Base-by-base conservation (phyloP, 1,140 invertebrate species). In the Drosophila azteca region DNA sequence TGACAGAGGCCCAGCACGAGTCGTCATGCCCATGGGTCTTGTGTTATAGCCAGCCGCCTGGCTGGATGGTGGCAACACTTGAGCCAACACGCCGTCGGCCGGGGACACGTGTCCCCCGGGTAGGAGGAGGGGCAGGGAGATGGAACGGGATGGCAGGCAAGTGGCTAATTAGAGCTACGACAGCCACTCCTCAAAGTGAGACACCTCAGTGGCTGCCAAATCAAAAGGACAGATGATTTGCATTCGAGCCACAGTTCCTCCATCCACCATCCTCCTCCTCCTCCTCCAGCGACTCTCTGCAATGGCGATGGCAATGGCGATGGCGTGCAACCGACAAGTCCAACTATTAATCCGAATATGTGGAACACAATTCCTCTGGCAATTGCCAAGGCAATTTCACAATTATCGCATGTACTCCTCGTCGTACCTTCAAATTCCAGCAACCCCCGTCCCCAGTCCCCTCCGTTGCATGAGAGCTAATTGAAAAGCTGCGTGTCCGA, bases 401-500 rank as follows among this genome's bases (percentile, higher is more conserved):
- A 75, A 76, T 66, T 76, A 76, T 80, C 67, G 59, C 59, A 77
- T 74, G 64, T 63, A 26, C 24, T 26, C 24, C 24, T 26, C 24
- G 24, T 26, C 24, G 24, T 26, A 61, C 35, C 52, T 73, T 63
- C 13, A 61, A 70, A 64, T 75, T 83, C 70, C 69, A 70, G 53
- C 31, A 59, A 63, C 57, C 68, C 72, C 72, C 73, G 69, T 61
- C 53, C 50, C 20, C 22, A 39, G 4, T n/a, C 26, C n/a, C 24
- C 24, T 11, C 8, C 9, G 22, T 63, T 29, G 50, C 79, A 75
- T 80, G 79, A 77, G 52, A n/a, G 63, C 64, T 82, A 81, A 81
- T 81, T 82, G 79, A 81, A 82, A 77, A 82, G 49, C 55, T 82
- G 79, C 79, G 74, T 82, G 79, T 60, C 24, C 35, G 11, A 13